These are phyloP conservation scores for Leuciscus waleckii DNA, from an alignment of 2,797 vertebrate species.

Conservation along the genomic window DNA sequence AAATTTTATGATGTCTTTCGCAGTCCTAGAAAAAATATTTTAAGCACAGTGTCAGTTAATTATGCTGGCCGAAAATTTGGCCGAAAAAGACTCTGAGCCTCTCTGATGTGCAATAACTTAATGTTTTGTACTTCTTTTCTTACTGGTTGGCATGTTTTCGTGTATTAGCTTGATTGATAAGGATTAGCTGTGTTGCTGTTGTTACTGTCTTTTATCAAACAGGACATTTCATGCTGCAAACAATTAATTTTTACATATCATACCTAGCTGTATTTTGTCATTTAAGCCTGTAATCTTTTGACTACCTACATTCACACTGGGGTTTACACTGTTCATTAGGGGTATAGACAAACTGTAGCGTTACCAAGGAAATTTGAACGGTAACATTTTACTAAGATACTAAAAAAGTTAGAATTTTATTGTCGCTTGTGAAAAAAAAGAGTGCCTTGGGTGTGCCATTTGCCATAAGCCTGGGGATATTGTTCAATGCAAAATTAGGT, in stretches of 20 bases:
- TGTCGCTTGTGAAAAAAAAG: constrained; percentile 82
- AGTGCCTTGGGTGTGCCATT: constrained; percentile 98
- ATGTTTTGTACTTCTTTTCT: constrained; percentile 95
- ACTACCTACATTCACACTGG: constrained; percentile 72
- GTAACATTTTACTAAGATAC: constrained; percentile 78
- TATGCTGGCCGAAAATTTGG: constrained; percentile 90
- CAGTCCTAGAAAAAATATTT: constrained; percentile 67
- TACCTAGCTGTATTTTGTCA: constrained; percentile 91
- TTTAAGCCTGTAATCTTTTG: constrained; percentile 32
- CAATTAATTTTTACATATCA: constrained; percentile 95
- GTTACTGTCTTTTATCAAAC: constrained; percentile 82
- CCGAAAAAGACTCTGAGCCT: constrained; percentile 94
- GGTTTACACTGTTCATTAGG: constrained; percentile 61
- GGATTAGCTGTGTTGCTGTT: constrained; percentile 92
- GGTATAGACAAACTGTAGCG: constrained; percentile 33
- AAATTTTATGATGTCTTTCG: constrained; percentile 69
- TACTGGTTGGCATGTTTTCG: constrained; percentile 94
- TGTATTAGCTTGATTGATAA: constrained; percentile 96
- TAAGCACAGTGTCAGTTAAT: constrained; percentile 75
- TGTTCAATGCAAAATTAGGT: constrained; percentile 82
- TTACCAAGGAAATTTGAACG: constrained; percentile 19
- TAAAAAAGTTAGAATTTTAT: constrained; percentile 79
- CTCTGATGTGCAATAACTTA: constrained; percentile 99
- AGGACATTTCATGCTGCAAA: constrained; percentile 88
- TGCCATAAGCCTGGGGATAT: constrained; percentile 86